Percentiles rank a stretch among this genome's conserved stretches.
phyloP scores from a whole-genome alignment of 2,113 vertebrate species.

The Eudyptes chrysolophus region DNA sequence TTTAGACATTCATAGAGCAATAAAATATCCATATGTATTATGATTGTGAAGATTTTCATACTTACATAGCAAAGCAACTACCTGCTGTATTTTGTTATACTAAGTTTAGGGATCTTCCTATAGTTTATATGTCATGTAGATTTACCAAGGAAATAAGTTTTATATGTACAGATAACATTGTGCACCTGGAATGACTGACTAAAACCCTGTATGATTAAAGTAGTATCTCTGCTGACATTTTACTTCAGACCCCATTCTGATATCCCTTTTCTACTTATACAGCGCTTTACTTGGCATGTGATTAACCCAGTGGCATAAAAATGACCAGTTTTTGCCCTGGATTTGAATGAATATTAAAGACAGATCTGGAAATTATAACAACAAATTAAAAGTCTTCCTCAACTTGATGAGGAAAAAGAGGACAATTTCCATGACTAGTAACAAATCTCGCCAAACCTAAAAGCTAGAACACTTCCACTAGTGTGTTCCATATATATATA shows the following conservation, averaged over 20 bases:
- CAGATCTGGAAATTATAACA: neutral
- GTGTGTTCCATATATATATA: accelerated
- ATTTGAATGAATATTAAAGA: neutral
- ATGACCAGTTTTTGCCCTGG: neutral
- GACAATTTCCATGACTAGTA: neutral
- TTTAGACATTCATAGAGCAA: neutral
- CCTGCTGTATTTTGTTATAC: neutral
- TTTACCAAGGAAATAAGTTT: neutral
- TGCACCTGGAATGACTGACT: neutral
- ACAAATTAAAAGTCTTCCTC: neutral
- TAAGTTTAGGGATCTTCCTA: neutral
- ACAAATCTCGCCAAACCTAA: neutral
- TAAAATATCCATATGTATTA: neutral
- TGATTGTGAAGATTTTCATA: neutral
- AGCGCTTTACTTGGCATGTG: neutral
- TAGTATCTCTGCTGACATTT: neutral
- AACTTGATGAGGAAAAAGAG: neutral
- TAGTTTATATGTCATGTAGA: neutral
- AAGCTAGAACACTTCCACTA: neutral
- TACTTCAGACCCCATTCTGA: neutral
- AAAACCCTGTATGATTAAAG: neutral
- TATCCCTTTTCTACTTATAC: neutral
- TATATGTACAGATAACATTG: neutral
- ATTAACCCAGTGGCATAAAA: neutral
- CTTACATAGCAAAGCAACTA: neutral